phyloP scores from a whole-genome alignment of 2,888 invertebrate species.

The Hemicrepidius hirtus region DNA sequence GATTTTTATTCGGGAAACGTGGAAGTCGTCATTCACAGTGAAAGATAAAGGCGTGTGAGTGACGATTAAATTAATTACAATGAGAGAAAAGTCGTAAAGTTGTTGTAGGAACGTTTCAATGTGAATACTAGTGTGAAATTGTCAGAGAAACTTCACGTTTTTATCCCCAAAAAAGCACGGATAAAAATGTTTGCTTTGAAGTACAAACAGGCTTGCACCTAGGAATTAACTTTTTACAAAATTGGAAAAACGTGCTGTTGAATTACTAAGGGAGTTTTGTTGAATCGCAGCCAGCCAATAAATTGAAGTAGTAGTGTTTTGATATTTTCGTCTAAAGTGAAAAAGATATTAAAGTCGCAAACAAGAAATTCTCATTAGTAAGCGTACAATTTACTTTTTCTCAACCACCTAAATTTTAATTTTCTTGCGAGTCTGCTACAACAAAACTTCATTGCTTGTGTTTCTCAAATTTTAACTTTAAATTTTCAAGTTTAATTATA shows the following conservation, averaged over 20 bases:
- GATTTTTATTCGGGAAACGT: not conserved
- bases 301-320: not conserved
- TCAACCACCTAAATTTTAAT: slow-evolving; percentile 28
- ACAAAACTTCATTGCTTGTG: slow-evolving; percentile 14
- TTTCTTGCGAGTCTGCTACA: slow-evolving; percentile 21
- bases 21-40: not conserved
- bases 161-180: not conserved
- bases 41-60: not conserved
- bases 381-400: slow-evolving; percentile 26
- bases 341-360: slow-evolving; percentile 4
- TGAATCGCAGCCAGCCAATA: not conserved
- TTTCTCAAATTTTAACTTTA: slow-evolving; percentile 6
- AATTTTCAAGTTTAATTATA: slow-evolving; percentile 28
- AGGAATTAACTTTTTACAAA: slow-evolving; percentile 24
- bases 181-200: slow-evolving; percentile 18
- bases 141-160: slow-evolving; percentile 12
- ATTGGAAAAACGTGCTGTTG: slow-evolving; percentile 19
- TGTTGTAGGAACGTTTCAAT: not conserved
- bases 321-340: not conserved
- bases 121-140: slow-evolving; percentile 18
- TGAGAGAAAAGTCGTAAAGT: slow-evolving; percentile 1
- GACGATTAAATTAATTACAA: slow-evolving; percentile 14
- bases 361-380: slow-evolving; percentile 15
- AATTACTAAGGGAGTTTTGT: slow-evolving; percentile 4
- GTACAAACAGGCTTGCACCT: slow-evolving; percentile 12